phyloP scores from a whole-genome alignment of 2,888 invertebrate species.

The Tipula confusa region DNA sequence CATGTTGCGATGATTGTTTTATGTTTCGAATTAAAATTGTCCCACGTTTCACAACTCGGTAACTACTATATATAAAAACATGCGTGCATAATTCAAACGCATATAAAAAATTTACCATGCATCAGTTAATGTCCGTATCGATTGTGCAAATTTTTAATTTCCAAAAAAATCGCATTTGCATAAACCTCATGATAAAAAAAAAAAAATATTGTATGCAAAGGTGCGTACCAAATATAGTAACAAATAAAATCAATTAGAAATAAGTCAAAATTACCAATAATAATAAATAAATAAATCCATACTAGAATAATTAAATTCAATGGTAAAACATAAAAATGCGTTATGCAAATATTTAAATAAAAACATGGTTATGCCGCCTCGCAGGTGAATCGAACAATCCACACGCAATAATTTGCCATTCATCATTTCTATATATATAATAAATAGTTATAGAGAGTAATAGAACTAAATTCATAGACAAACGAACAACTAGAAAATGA shows the following conservation, averaged over 20 bases:
- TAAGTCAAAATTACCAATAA: not conserved
- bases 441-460: not conserved
- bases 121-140: constrained; percentile 9
- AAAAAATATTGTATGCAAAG: not conserved
- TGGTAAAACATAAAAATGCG: not conserved
- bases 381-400: not conserved
- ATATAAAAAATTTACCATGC: not conserved
- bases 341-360: not conserved
- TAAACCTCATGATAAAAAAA: not conserved
- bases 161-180: not conserved
- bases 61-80: not conserved
- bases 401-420: not conserved
- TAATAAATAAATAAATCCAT: not conserved
- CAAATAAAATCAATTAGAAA: not conserved
- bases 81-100: not conserved
- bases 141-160: not conserved
- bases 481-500: not conserved
- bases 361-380: not conserved
- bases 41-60: not conserved
- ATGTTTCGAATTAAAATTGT: not conserved
- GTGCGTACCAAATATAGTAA: not conserved
- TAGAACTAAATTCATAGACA: not conserved
- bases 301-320: not conserved
- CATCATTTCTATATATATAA: not conserved
- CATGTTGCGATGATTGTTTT: not conserved